These are phyloP conservation scores for Oxycera nigricornis DNA, from an alignment of 2,888 invertebrate genomes.

Conservation along the genomic window DNA sequence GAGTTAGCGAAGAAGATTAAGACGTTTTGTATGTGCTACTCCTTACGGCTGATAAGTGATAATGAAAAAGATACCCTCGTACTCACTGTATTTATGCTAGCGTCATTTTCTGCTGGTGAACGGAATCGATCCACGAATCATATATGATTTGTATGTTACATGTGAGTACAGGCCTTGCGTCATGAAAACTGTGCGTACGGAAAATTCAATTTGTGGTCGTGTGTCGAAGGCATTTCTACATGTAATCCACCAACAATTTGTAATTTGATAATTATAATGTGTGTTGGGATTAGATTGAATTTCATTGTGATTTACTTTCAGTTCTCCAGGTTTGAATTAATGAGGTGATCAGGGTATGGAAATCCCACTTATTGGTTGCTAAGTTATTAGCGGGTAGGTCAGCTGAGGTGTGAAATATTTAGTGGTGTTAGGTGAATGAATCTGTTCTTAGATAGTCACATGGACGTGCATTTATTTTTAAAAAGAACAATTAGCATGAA, in stretches of 20 bases:
- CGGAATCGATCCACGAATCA: background rate
- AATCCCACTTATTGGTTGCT: no score
- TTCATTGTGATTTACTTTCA: slow-evolving; percentile 17
- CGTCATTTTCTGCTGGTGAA: background rate
- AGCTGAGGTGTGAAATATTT: no score
- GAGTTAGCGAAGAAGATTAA: background rate
- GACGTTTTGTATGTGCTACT: background rate
- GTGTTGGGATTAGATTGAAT: background rate
- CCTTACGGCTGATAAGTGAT: background rate
- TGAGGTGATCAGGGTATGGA: no score
- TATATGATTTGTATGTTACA: background rate
- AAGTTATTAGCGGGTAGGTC: no score
- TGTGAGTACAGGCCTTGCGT: background rate
- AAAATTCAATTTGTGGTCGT: slow-evolving; percentile 2
- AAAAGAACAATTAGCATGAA: no score
- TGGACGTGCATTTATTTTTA: no score
- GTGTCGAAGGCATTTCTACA: background rate
- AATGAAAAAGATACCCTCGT: background rate
- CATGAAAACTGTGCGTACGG: background rate
- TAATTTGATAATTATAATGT: background rate
- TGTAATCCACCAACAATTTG: background rate
- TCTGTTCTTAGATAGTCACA: no score
- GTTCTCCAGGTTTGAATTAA: background rate
- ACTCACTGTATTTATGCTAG: background rate
- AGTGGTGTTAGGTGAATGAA: no score